Evolutionary conservation across 2,888 invertebrate species (phyloP).

Genomic region (Stomorhina lunata): DNA sequence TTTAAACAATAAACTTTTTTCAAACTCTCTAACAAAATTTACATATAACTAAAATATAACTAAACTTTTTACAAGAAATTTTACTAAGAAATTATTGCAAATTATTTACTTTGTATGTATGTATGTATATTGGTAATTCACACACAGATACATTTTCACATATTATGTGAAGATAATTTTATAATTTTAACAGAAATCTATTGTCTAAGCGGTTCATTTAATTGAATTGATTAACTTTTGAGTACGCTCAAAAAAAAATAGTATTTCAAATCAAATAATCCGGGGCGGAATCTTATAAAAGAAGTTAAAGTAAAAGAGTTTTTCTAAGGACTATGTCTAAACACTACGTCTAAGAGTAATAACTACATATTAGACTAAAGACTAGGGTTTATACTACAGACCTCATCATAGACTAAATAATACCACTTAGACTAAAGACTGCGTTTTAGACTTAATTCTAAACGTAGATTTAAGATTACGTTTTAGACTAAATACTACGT

Average conservation of each 20-base stretch:
- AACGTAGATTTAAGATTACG: too few species aligned
- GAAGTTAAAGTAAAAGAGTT: not conserved
- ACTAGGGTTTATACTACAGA: too few species aligned
- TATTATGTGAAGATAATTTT: not conserved
- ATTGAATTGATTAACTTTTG: conserved; percentile 36
- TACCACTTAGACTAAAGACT: too few species aligned
- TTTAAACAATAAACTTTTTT: conserved; percentile 41
- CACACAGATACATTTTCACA: too few species aligned
- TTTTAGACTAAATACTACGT: too few species aligned
- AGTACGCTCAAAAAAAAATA: not conserved
- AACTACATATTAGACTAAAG: too few species aligned
- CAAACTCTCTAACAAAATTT: not conserved
- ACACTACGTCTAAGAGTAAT: too few species aligned
- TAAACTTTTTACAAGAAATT: conserved; percentile 15
- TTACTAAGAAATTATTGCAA: conserved; percentile 24
- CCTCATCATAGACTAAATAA: too few species aligned
- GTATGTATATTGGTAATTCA: not conserved
- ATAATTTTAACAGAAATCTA: not conserved
- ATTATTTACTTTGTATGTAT: not conserved
- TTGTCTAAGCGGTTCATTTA: conserved; percentile 4
- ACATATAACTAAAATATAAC: conserved; percentile 9
- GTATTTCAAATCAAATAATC: not conserved
- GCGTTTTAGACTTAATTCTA: too few species aligned
- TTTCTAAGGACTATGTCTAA: too few species aligned
- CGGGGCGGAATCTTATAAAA: not conserved